Evolutionary conservation across 2,888 invertebrate genomes (phyloP), one percentile per base, ranked within the genome.

Genomic region (Drosophila neotestacea): DNA sequence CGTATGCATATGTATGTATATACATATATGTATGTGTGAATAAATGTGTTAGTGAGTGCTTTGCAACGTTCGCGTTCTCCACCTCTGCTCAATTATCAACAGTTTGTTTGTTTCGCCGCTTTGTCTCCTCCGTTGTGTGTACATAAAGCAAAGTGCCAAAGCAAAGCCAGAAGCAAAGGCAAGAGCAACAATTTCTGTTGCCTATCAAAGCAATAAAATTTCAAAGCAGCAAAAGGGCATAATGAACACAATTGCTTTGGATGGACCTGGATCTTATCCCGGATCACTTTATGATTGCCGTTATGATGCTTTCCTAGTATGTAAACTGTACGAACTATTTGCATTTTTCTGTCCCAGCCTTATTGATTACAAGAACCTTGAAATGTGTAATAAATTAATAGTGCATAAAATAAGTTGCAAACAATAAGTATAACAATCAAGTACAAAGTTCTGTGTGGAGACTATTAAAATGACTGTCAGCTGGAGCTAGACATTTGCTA

Each of bases 21-120:
- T 22, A 48, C 32, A 41, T 59, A 39, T 41, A 27, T n/a, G n/a
- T 16, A 16, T 60, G 22, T 48, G 48, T 32, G 22, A 22, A 22
- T 59, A 39, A 36, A 27, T 60, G 22, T 44, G 48, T 32, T 41
- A 44, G 68, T 71, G 66, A 70, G 73, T 61, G 66, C 66, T 60
- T 70, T 72, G 63, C 60, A 64, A 71, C 55, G 68, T 61, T 77
- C 65, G 63, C 73, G 63, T 68, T 85, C 77, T 67, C 76, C 46
- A 51, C 72, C 68, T 77, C 72, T 80, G 61, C 75, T 77, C 79
- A 81, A 84, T 84, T 86, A 86, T 85, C 85, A 85, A 85, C 81
- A 84, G 81, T 81, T 82, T 77, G 70, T 77, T 79, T 84, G 79
- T 64, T 73, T 81, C 72, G 71, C 66, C 70, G 65, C 68, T 61